Percentiles rank a stretch among this genome's conserved stretches.
Evolutionary conservation across 2,888 invertebrate genomes (phyloP).

Genomic region (Caenorhabditis sp.): DNA sequence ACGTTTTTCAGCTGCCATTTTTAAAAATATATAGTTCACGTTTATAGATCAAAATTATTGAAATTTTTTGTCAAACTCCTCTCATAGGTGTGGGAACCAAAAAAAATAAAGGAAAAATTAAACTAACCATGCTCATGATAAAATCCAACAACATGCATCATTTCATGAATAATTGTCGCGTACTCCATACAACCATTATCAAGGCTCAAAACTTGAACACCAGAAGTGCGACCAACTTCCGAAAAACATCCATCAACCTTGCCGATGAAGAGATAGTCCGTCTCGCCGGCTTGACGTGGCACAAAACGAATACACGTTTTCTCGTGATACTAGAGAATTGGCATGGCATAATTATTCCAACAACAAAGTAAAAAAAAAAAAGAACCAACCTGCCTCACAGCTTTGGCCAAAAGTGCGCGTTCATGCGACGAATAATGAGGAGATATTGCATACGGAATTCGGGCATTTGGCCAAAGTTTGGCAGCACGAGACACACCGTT

Average conservation of each 20-base stretch:
- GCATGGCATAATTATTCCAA: too few relatives aligned
- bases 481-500: constrained; percentile 68
- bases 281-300: constrained; percentile 62
- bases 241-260: constrained; percentile 70
- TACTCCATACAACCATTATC: constrained; percentile 71
- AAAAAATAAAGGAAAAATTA: background rate
- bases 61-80: too few relatives aligned
- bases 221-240: constrained; percentile 69
- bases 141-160: constrained; percentile 69
- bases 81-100: too few relatives aligned
- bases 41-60: too few relatives aligned
- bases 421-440: constrained; percentile 68
- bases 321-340: constrained; percentile 67
- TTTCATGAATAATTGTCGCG: constrained; percentile 69
- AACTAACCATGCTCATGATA: constrained; percentile 68
- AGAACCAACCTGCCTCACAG: constrained; percentile 65
- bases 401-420: constrained; percentile 69
- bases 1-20: too few relatives aligned
- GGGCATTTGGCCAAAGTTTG: constrained; percentile 70
- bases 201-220: constrained; percentile 68
- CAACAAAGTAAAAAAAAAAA: constrained; percentile 3
- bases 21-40: too few relatives aligned
- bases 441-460: constrained; percentile 71
- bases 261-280: constrained; percentile 69
- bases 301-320: constrained; percentile 70